Evolutionary conservation across 2,888 invertebrate genomes (phyloP).

Genomic region (Heliconius charithonia): DNA sequence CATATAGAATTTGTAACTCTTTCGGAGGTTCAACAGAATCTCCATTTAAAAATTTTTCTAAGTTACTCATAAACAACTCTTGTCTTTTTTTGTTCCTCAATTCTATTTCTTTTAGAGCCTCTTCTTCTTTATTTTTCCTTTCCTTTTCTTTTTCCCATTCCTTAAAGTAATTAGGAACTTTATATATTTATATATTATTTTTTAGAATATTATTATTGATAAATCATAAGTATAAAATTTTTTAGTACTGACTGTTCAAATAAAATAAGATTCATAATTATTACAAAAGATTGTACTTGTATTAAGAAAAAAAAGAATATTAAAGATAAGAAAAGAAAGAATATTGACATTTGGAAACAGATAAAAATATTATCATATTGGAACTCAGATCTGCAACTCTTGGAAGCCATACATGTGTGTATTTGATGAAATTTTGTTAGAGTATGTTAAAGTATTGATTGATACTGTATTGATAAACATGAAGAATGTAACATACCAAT

Average conservation of each 20-base stretch:
- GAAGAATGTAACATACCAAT: slow-evolving; percentile 59
- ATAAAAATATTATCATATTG: not conserved
- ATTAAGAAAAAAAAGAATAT: not conserved
- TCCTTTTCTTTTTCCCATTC: slow-evolving; percentile 88
- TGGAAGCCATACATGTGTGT: not conserved
- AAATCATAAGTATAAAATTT: not conserved
- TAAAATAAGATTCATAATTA: not conserved
- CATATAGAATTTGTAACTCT: slow-evolving; percentile 83
- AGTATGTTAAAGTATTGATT: too few species aligned
- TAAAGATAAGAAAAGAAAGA: not conserved
- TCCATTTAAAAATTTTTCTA: slow-evolving; percentile 72
- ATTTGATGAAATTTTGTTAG: too few species aligned
- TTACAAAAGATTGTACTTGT: not conserved
- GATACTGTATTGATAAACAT: not conserved
- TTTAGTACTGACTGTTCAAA: not conserved
- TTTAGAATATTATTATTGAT: not conserved
- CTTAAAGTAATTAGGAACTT: slow-evolving; percentile 53
- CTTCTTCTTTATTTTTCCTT: slow-evolving; percentile 80
- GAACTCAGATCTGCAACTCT: not conserved
- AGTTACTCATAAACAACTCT: slow-evolving; percentile 68
- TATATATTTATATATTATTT: not conserved
- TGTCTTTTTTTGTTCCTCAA: slow-evolving; percentile 81
- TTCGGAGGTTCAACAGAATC: slow-evolving; percentile 85
- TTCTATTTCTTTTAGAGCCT: slow-evolving; percentile 80
- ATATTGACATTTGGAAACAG: not conserved